phyloP scores from a whole-genome alignment of 2,888 invertebrate species.

The Drosophila austrosaltans region DNA sequence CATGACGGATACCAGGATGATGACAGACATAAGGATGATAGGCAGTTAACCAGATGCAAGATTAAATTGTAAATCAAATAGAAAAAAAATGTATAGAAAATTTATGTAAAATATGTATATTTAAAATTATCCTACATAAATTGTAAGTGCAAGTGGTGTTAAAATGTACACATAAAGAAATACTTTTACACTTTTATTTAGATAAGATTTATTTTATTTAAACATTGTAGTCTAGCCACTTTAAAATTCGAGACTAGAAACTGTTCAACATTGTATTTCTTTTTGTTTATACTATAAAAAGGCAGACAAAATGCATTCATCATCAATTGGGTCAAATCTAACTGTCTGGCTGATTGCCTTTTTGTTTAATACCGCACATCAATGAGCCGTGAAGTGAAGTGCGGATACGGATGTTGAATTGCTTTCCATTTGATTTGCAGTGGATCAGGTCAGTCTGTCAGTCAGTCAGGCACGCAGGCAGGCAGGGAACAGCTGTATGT shows the following conservation, averaged over 20 bases:
- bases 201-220: no score
- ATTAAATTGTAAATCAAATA: constrained; percentile 23
- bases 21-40: background rate
- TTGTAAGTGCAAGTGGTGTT: no score
- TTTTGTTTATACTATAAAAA: constrained; percentile 25
- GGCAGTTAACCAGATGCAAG: background rate
- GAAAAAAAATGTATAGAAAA: background rate
- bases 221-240: background rate
- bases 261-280: constrained; percentile 31
- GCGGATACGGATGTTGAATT: constrained; percentile 41
- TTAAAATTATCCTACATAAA: no score
- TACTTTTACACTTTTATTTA: no score
- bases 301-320: constrained; percentile 39
- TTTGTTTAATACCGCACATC: constrained; percentile 48
- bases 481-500: constrained; percentile 56
- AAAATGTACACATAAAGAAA: no score
- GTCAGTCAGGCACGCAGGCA: background rate
- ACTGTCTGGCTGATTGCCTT: constrained; percentile 23
- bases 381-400: constrained; percentile 61
- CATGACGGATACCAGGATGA: constrained; percentile 50
- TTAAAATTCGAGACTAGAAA: constrained; percentile 6
- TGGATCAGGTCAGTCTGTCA: constrained; percentile 62
- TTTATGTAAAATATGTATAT: no score
- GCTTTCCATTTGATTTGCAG: constrained; percentile 47
- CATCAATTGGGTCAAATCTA: constrained; percentile 60